A percentile compares a stretch with the other conserved stretches of the same genome.
These are phyloP conservation scores for Perognathus longimembris DNA, from an alignment of 2,113 vertebrate genomes.

Conservation along the genomic window DNA sequence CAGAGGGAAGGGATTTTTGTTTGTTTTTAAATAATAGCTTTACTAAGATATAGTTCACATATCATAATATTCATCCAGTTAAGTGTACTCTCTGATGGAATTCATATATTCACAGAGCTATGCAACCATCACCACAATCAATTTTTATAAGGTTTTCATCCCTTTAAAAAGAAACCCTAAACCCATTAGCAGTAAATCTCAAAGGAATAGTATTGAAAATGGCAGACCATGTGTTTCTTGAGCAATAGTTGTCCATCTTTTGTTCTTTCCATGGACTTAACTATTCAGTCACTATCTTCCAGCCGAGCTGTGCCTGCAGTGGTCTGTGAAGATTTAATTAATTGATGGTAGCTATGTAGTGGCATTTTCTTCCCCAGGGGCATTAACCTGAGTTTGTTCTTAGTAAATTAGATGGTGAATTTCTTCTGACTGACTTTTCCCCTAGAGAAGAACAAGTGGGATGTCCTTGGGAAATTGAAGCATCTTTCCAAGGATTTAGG, in stretches of 20 bases:
- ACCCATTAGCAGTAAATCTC: constrained; percentile 9
- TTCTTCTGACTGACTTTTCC: constrained; percentile 53
- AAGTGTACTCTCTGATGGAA: background rate
- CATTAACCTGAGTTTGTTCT: constrained; percentile 32
- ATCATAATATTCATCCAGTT: background rate
- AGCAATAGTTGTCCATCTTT: constrained; percentile 4
- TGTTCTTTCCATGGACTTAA: constrained; percentile 5
- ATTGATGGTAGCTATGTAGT: constrained; percentile 12
- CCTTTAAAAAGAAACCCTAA: background rate
- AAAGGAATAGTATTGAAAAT: background rate
- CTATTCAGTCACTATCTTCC: constrained; percentile 4
- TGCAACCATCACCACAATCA: background rate
- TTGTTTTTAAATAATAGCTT: background rate
- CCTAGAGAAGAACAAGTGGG: constrained; percentile 40
- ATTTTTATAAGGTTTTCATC: constrained; percentile 47
- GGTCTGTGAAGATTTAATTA: constrained; percentile 41
- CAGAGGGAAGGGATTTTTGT: background rate
- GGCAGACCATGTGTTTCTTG: background rate
- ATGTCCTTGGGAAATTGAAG: constrained; percentile 41
- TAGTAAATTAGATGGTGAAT: constrained; percentile 60
- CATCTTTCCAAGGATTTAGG: constrained; percentile 49
- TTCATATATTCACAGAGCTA: background rate
- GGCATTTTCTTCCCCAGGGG: constrained; percentile 22
- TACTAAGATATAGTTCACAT: background rate
- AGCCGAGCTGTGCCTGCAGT: background rate